Percentiles rank a stretch among this genome's conserved stretches.
Conservation (phyloP, 2,888 invertebrate genomes). For the Rhaphigaster nebulosa region DNA sequence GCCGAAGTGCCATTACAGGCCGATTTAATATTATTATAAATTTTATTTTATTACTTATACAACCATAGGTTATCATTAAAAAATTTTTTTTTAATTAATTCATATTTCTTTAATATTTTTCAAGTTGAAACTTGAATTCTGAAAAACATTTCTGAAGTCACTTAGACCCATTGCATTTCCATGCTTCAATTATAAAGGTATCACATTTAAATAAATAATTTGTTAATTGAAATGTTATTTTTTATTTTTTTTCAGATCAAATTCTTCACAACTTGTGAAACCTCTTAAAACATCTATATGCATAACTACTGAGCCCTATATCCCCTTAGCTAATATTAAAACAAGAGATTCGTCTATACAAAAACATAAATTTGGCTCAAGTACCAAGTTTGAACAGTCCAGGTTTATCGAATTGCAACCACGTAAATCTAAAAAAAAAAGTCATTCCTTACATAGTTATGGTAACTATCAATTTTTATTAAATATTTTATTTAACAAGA, state of each 20-base stretch:
- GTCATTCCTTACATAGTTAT: slow-evolving; percentile 50
- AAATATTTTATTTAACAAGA: slow-evolving; percentile 35
- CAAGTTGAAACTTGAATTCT: too few relatives aligned
- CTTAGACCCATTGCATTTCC: too few relatives aligned
- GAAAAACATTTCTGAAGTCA: too few relatives aligned
- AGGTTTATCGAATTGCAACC: slow-evolving; percentile 51
- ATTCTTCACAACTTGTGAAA: slow-evolving; percentile 50
- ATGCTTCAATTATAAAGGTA: too few relatives aligned
- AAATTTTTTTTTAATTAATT: too few relatives aligned
- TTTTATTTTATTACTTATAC: too few relatives aligned
- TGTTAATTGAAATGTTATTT: neutral
- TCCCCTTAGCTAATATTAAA: slow-evolving; percentile 61
- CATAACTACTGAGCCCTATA: slow-evolving; percentile 62
- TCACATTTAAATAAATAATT: neutral
- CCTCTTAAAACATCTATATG: slow-evolving; percentile 61
- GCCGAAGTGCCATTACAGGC: too few relatives aligned
- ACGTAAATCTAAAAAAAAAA: slow-evolving; percentile 59
- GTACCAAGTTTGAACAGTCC: slow-evolving; percentile 54
- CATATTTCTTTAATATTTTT: too few relatives aligned
- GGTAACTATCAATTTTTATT: slow-evolving; percentile 31
- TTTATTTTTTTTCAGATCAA: slow-evolving; percentile 43
- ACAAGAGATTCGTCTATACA: slow-evolving; percentile 55
- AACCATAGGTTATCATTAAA: too few relatives aligned
- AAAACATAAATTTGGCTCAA: slow-evolving; percentile 49
- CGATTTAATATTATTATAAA: too few relatives aligned